Conservation (phyloP, 2,113 vertebrate genomes). For the Bostrychus sinensis region DNA sequence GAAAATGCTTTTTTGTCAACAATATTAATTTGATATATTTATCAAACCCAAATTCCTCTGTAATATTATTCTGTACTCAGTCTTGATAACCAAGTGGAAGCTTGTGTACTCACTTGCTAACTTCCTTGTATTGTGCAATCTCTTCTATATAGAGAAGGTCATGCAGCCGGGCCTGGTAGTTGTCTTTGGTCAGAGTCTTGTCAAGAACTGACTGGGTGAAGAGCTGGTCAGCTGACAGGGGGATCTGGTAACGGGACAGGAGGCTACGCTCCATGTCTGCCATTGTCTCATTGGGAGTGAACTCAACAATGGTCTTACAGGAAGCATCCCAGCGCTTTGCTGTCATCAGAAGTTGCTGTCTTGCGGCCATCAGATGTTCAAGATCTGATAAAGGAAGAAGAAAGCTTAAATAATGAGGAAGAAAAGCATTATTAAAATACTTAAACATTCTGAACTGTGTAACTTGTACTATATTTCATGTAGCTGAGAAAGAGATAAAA, state of each 20-base stretch:
- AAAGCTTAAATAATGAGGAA: background rate
- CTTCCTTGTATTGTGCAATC: slow-evolving; percentile 99
- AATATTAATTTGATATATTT: too few relatives aligned
- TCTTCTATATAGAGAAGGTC: slow-evolving; percentile 99
- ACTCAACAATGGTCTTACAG: slow-evolving; percentile 96
- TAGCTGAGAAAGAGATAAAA: too few relatives aligned
- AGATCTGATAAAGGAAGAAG: slow-evolving; percentile 81
- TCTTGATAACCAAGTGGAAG: background rate
- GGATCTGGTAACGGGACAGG: slow-evolving; percentile 96
- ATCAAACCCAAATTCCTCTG: too few relatives aligned
- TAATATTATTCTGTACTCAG: too few relatives aligned
- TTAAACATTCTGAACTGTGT: too few relatives aligned
- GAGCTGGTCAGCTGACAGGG: slow-evolving; percentile 96
- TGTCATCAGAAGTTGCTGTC: slow-evolving; percentile 93
- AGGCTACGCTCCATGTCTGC: slow-evolving; percentile 96
- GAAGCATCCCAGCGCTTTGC: slow-evolving; percentile 97
- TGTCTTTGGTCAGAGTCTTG: slow-evolving; percentile 93
- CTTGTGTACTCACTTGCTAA: slow-evolving; percentile 92
- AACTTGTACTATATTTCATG: background rate
- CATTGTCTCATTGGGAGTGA: slow-evolving; percentile 90
- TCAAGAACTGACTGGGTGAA: slow-evolving; percentile 99
- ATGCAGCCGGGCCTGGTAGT: slow-evolving; percentile 95
- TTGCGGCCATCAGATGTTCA: slow-evolving; percentile 94
- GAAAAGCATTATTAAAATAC: background rate
- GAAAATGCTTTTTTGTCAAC: too few relatives aligned